Evolutionary conservation across 2,888 invertebrate genomes (phyloP).

Genomic region (Epinotia demarniana): DNA sequence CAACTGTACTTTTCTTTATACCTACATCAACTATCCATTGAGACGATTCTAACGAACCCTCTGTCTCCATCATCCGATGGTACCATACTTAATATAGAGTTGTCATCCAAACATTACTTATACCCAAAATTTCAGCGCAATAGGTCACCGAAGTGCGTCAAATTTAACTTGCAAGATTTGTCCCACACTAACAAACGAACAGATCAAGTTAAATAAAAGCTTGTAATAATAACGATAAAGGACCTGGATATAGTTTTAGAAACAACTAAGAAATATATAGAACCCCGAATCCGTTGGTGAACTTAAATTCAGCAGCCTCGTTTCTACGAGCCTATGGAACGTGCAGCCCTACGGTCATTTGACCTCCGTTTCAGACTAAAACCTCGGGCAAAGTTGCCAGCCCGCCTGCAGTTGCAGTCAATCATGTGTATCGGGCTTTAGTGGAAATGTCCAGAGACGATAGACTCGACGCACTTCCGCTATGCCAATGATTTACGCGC

Average conservation of each 20-base stretch:
- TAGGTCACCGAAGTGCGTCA: too few species aligned
- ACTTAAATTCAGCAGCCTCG: not conserved
- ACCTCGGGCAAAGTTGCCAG: slow-evolving; percentile 31
- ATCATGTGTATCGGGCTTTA: slow-evolving; percentile 42
- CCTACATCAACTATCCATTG: too few species aligned
- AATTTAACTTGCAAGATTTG: too few species aligned
- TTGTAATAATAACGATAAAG: too few species aligned
- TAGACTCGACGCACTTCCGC: slow-evolving; percentile 79
- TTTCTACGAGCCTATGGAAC: not conserved
- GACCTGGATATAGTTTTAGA: not conserved
- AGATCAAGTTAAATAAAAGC: too few species aligned
- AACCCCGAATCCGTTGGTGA: not conserved
- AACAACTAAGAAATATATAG: not conserved
- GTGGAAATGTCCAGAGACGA: slow-evolving; percentile 58
- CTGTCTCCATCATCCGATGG: too few species aligned
- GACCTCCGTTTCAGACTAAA: slow-evolving; percentile 15
- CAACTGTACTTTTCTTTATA: too few species aligned
- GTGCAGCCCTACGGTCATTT: slow-evolving; percentile 1
- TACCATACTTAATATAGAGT: too few species aligned
- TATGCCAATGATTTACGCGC: slow-evolving; percentile 81
- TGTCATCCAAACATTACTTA: too few species aligned
- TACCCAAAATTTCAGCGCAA: too few species aligned
- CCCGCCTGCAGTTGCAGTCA: slow-evolving; percentile 35
- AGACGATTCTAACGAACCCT: too few species aligned
- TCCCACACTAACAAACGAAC: too few species aligned